Conservation (phyloP, 2,113 vertebrate species). For the Eleginops maclovinus region DNA sequence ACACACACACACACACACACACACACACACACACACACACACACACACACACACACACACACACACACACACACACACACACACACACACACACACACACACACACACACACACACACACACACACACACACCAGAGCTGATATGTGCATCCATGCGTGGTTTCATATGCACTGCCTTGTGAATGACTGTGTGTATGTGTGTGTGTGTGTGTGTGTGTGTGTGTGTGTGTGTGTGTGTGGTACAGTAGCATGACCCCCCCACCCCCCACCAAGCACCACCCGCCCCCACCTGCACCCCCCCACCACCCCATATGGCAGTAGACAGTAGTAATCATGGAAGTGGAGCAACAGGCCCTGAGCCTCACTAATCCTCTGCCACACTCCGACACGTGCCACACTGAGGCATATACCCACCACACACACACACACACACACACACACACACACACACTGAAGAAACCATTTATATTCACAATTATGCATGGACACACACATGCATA, state of each 20-base stretch:
- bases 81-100: constrained; percentile 20
- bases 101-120: constrained; percentile 26
- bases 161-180: constrained; percentile 28
- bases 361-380: constrained; percentile 82
- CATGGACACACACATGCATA: neutral
- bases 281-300: constrained; percentile 62
- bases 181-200: constrained; percentile 13
- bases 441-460: neutral
- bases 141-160: constrained; percentile 51
- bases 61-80: constrained; percentile 21
- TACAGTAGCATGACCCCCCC: constrained; percentile 54
- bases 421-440: constrained; percentile 30
- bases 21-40: constrained; percentile 13
- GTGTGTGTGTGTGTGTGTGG: constrained; percentile 45
- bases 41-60: constrained; percentile 17
- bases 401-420: constrained; percentile 63
- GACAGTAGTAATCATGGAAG: constrained; percentile 86
- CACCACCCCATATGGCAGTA: constrained; percentile 81
- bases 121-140: constrained; percentile 32
- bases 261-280: constrained; percentile 10
- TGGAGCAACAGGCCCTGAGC: constrained; percentile 85
- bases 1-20: constrained; percentile 19
- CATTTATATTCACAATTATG: constrained; percentile 10
- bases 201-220: constrained; percentile 21
- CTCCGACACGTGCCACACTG: constrained; percentile 82